Evolutionary conservation across 1,140 invertebrate species (phyloP), one percentile per base, ranked within the genome.

Genomic region (Aphis craccivora): DNA sequence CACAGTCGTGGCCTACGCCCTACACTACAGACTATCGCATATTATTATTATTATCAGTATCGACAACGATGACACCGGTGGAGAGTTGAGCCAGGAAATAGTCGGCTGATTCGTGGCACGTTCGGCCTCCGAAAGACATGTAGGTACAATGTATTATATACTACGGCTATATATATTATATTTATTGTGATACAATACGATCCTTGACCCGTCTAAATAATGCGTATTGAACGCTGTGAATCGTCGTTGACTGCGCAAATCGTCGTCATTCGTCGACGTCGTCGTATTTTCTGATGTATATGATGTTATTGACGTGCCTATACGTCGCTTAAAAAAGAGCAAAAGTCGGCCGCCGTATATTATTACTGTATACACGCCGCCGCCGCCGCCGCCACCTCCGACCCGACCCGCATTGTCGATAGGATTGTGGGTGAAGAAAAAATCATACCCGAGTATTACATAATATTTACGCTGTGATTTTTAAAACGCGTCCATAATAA

Each of bases 171-270:
- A 18, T 11, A 51, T 18, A 51, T 51, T 51, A 51, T 51, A 51
- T 51, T n/a, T n/a, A 67, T 76, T 67, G 30, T 14, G 30, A 76
- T 76, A 76, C 30, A 18, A 76, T 2, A 23, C 81, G 8, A 83
- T 83, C 81, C 81, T 83, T 83, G 81, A 83, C 35, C 37, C 37
- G n/a, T 40, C 35, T 83, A 83, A 83, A n/a, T n/a, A 76, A n/a
- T 4, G n/a, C 14, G n/a, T 18, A 76, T 76, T 14, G 30, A 67
- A n/a, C 60, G 14, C 30, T 0, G 60, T n/a, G 60, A 14, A 20
- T 51, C 48, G 18, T 14, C 48, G 14, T 14, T 51, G 18, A 51
- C 37, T 40, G 37, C 37, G 37, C 2, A 40, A 40, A 40, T 40
- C 37, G 3, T 40, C 37, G 37, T 40, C 37, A 40, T 40, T 40